Evolutionary conservation across 2,888 invertebrate genomes (phyloP).

Genomic region (Ecliptopera silaceata): DNA sequence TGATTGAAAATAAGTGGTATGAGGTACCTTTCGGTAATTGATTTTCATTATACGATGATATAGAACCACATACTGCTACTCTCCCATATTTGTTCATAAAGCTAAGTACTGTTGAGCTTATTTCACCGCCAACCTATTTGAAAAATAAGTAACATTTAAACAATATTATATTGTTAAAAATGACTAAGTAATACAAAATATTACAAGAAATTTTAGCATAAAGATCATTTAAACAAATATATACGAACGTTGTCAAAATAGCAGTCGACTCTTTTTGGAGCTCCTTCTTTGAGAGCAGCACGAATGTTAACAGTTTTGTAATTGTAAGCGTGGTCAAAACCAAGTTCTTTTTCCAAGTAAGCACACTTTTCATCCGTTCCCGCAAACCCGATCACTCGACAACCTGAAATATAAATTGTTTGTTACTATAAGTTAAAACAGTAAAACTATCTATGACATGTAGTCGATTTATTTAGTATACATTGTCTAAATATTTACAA

Average conservation of each 20-base stretch:
- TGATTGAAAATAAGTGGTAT: too few relatives aligned
- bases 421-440: not conserved
- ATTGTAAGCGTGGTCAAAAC: conserved; percentile 88
- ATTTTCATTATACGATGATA: conserved; percentile 85
- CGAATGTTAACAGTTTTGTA: conserved; percentile 86
- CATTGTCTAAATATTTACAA: too few relatives aligned
- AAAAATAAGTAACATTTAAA: not conserved
- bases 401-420: conserved; percentile 52
- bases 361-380: conserved; percentile 88
- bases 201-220: too few relatives aligned
- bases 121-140: conserved; percentile 87
- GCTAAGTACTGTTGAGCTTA: conserved; percentile 84
- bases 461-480: too few relatives aligned
- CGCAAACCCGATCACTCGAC: conserved; percentile 83
- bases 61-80: conserved; percentile 87
- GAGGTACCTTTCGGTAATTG: conserved; percentile 63
- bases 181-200: too few relatives aligned
- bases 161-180: too few relatives aligned
- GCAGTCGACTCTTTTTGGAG: conserved; percentile 88
- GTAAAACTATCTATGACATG: too few relatives aligned
- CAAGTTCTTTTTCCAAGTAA: conserved; percentile 86
- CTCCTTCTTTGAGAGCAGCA: conserved; percentile 83
- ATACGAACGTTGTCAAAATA: conserved; percentile 89
- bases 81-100: conserved; percentile 87
- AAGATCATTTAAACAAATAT: not conserved